Percentiles rank a stretch among this genome's conserved stretches.
Evolutionary conservation across 2,113 vertebrate species (phyloP).

Genomic region (Hypanus sabinus): DNA sequence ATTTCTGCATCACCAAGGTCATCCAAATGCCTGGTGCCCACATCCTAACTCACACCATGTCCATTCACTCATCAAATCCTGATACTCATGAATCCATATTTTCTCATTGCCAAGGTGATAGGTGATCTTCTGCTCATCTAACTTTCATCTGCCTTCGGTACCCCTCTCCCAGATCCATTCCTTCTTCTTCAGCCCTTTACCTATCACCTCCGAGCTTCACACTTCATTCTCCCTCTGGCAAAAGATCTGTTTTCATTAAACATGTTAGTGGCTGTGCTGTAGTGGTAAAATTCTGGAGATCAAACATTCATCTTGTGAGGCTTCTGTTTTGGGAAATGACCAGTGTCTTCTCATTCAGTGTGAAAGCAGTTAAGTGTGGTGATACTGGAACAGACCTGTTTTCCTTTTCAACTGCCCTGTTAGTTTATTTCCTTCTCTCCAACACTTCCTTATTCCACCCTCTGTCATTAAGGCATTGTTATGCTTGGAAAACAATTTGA

Average conservation of each 20-base stretch:
- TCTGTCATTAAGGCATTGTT: background rate
- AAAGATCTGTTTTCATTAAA: background rate
- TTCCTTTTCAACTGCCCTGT: background rate
- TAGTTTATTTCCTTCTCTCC: background rate
- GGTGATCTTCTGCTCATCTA: too few species aligned
- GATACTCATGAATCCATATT: too few species aligned
- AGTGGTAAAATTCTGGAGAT: background rate
- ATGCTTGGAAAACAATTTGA: background rate
- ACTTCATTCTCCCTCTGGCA: background rate
- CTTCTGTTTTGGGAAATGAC: background rate
- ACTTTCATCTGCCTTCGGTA: too few species aligned
- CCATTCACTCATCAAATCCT: too few species aligned
- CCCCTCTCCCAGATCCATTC: too few species aligned
- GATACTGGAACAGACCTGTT: background rate
- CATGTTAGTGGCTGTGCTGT: background rate
- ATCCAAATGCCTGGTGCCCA: too few species aligned
- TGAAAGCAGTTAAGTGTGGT: background rate
- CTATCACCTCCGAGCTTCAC: too few species aligned
- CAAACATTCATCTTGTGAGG: background rate
- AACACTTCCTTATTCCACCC: background rate
- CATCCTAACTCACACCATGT: too few species aligned
- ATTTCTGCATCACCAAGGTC: too few species aligned
- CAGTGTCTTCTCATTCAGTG: background rate
- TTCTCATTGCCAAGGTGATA: too few species aligned
- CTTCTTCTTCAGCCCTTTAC: too few species aligned